Evolutionary conservation across 2,797 vertebrate genomes (phyloP).

Genomic region (Cossypha dichroa): DNA sequence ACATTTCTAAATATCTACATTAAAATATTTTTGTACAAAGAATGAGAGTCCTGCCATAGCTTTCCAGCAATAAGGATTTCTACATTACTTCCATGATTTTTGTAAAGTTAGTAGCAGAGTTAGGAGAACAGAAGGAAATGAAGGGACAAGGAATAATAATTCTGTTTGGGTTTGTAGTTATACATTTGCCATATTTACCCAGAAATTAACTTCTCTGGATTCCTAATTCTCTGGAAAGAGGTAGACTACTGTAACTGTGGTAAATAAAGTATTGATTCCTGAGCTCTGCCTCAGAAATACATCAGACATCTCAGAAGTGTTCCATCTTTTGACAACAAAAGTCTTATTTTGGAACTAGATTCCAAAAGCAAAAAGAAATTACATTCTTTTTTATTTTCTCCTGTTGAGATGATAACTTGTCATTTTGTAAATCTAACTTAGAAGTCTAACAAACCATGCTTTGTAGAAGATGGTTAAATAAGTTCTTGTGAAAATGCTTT

Average conservation of each 20-base stretch:
- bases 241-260: neutral
- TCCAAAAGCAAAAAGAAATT: neutral
- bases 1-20: conserved; percentile 17
- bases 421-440: conserved; percentile 67
- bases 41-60: neutral
- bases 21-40: conserved; percentile 50
- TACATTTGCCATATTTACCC: neutral
- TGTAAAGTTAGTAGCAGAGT: neutral
- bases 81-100: neutral
- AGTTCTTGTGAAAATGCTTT: conserved; percentile 71
- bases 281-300: conserved; percentile 1
- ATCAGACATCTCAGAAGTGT: conserved; percentile 20
- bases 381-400: conserved; percentile 41
- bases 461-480: conserved; percentile 71
- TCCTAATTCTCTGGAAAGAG: neutral
- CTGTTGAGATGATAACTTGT: neutral
- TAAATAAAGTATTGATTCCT: conserved; percentile 8
- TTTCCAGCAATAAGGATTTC: conserved; percentile 46
- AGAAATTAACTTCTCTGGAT: neutral
- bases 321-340: conserved; percentile 31
- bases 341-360: conserved; percentile 47
- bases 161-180: neutral
- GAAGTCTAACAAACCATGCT: conserved; percentile 56
- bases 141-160: neutral
- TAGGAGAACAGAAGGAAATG: neutral